Percentiles rank a stretch among this genome's conserved stretches.
Conservation (phyloP, 2,888 invertebrate species). For the Drosophila nr. medialis region DNA sequence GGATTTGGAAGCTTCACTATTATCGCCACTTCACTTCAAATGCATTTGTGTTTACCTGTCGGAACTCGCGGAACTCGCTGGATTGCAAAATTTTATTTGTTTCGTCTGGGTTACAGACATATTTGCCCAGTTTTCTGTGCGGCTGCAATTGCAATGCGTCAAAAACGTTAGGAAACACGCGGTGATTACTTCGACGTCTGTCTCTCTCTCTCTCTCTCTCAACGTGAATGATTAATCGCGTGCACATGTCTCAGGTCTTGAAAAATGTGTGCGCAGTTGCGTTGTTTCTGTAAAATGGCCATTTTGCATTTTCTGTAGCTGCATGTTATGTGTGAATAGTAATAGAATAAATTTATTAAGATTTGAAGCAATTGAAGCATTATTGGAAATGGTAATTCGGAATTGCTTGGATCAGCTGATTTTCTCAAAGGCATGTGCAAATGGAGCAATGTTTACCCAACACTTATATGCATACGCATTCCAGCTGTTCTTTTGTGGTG, state of each 20-base stretch:
- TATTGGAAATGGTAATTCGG: conserved; percentile 1
- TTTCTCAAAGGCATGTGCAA: not conserved
- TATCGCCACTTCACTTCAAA: conserved; percentile 22
- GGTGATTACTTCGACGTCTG: conserved; percentile 62
- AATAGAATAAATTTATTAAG: conserved; percentile 2
- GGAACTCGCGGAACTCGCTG: conserved; percentile 95
- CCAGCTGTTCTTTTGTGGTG: conserved; percentile 36
- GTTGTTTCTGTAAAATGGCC: conserved; percentile 2
- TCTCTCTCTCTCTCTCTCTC: conserved; percentile 31
- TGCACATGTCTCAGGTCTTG: conserved; percentile 12
- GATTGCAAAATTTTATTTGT: conserved; percentile 89
- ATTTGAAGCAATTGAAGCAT: not conserved
- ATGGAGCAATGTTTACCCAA: conserved; percentile 17
- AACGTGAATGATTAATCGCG: conserved; percentile 23
- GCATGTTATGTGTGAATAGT: not conserved
- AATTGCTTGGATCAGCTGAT: conserved; percentile 21
- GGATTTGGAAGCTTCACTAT: conserved; percentile 56
- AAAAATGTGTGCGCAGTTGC: conserved; percentile 61
- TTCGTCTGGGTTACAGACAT: conserved; percentile 82
- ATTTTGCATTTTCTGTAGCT: not conserved
- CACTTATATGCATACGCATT: conserved; percentile 6
- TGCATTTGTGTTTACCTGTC: conserved; percentile 89
- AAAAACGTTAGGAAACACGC: conserved; percentile 59
- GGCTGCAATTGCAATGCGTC: conserved; percentile 61
- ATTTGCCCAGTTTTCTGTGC: conserved; percentile 35